Evolutionary conservation across 53 echinoderm and acorn worm species (phyloP).

Genomic region (Zoroaster sp.): DNA sequence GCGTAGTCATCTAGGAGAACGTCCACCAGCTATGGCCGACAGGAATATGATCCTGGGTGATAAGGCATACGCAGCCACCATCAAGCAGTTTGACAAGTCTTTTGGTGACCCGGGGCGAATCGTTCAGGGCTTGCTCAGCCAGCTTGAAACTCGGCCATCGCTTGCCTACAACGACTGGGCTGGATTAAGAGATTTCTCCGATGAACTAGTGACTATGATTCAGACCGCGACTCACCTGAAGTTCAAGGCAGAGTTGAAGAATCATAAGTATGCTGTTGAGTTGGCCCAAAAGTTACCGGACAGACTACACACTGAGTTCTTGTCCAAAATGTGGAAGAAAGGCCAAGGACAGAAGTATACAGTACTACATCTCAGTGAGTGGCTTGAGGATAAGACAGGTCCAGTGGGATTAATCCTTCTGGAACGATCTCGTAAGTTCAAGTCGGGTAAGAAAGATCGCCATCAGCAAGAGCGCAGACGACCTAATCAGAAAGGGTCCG

Average conservation of each 20-base stretch:
- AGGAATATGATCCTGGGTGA: slow-evolving; percentile 37
- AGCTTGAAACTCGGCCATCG: not conserved
- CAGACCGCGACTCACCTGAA: not conserved
- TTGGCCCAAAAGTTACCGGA: slow-evolving; percentile 14
- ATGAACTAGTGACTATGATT: slow-evolving; percentile 27
- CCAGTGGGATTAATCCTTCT: slow-evolving; percentile 23
- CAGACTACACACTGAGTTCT: slow-evolving; percentile 10
- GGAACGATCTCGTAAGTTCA: not conserved
- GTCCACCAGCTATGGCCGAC: slow-evolving; percentile 5
- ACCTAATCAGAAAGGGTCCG: not conserved
- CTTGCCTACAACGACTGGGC: slow-evolving; percentile 5
- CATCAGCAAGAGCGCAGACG: not conserved
- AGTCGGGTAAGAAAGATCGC: not conserved
- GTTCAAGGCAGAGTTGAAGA: slow-evolving; percentile 1
- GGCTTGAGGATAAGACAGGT: slow-evolving; percentile 32
- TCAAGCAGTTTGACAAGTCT: slow-evolving; percentile 31
- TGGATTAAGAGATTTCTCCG: slow-evolving; percentile 12
- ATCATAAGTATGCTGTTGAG: slow-evolving; percentile 28
- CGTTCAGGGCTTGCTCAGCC: slow-evolving; percentile 18
- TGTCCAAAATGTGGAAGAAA: slow-evolving; percentile 28
- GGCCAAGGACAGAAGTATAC: slow-evolving; percentile 17
- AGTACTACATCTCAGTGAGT: not conserved
- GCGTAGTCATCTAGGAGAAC: slow-evolving; percentile 16
- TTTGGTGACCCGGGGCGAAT: slow-evolving; percentile 10
- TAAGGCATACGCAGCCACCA: not conserved